phyloP scores from a whole-genome alignment of 2,888 invertebrate genomes.

The Pteria penguin region DNA sequence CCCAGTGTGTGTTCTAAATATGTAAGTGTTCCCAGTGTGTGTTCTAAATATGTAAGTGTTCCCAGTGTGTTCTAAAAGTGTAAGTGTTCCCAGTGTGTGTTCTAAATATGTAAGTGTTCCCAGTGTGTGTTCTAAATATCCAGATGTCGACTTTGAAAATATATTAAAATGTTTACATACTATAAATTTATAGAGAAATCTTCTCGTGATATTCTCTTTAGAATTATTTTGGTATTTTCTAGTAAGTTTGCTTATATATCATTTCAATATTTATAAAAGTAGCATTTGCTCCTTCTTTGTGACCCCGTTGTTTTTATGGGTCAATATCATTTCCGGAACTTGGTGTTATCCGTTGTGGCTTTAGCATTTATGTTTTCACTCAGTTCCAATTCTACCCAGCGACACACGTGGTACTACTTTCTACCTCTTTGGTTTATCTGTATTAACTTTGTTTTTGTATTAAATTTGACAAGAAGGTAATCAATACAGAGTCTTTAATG shows the following conservation, averaged over 20 bases:
- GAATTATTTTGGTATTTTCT: background rate
- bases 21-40: background rate
- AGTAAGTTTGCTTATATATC: constrained; percentile 2
- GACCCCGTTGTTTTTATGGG: background rate
- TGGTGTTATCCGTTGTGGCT: background rate
- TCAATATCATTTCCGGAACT: background rate
- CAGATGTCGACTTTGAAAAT: background rate
- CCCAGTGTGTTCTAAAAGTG: too few species aligned
- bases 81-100: too few species aligned
- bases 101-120: background rate
- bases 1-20: background rate
- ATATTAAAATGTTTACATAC: background rate
- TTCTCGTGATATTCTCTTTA: background rate
- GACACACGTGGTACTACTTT: background rate
- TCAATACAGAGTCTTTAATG: background rate
- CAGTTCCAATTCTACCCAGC: background rate
- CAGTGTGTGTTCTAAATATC: background rate
- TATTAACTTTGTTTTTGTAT: background rate
- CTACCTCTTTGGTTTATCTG: background rate
- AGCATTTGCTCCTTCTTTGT: constrained; percentile 13
- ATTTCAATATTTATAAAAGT: background rate
- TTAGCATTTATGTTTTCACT: background rate
- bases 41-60: too few species aligned
- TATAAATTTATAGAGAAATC: background rate
- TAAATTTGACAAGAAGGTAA: background rate